These are phyloP conservation scores for Thymelicus sylvestris DNA, from an alignment of 2,888 invertebrate species.

Conservation along the genomic window DNA sequence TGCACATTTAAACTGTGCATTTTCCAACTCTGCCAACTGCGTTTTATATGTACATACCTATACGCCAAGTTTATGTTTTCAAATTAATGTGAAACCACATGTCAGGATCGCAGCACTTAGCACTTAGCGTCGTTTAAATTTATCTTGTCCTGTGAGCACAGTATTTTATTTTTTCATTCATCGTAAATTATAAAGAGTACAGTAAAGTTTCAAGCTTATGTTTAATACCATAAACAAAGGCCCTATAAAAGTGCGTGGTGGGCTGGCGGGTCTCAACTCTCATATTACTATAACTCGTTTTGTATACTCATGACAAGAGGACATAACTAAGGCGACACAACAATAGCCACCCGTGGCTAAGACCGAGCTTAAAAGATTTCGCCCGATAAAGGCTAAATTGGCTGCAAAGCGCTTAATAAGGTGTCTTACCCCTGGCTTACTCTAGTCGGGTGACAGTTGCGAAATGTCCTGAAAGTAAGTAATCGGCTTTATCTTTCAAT, in stretches of 20 bases:
- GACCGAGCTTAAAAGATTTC: slow-evolving; percentile 65
- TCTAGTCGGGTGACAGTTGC: slow-evolving; percentile 34
- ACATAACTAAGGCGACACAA: slow-evolving; percentile 69
- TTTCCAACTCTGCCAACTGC: background rate
- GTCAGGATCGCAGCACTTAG: background rate
- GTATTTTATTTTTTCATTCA: slow-evolving; percentile 15
- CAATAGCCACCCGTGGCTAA: slow-evolving; percentile 64
- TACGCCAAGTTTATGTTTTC: no score
- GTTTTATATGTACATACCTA: no score
- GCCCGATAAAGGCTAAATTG: slow-evolving; percentile 75
- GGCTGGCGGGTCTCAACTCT: slow-evolving; percentile 52
- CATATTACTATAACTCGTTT: slow-evolving; percentile 67
- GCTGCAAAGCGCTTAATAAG: slow-evolving; percentile 50
- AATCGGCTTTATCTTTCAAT: slow-evolving; percentile 29
- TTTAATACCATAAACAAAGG: slow-evolving; percentile 55
- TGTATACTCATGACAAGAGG: slow-evolving; percentile 61
- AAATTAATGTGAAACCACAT: background rate
- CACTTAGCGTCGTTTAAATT: slow-evolving; percentile 7
- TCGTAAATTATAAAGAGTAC: slow-evolving; percentile 22
- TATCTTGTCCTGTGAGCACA: background rate
- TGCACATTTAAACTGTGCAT: background rate
- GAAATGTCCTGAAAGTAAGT: slow-evolving; percentile 28
- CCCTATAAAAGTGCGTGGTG: slow-evolving; percentile 63
- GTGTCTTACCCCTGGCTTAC: slow-evolving; percentile 29
- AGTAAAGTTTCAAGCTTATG: slow-evolving; percentile 21